phyloP scores from a whole-genome alignment of 2,888 invertebrate species.

The Phengaris arion region DNA sequence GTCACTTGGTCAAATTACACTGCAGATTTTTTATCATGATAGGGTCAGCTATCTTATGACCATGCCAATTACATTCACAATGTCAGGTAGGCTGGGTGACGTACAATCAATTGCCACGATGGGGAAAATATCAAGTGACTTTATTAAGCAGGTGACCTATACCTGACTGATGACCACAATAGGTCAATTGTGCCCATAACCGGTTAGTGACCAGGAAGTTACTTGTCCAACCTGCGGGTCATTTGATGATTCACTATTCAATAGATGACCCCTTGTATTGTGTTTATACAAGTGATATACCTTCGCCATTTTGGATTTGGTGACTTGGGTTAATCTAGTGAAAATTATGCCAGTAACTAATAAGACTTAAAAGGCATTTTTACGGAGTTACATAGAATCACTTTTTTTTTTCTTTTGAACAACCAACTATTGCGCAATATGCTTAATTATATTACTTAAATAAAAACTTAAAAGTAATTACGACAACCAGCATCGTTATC shows the following conservation, averaged over 20 bases:
- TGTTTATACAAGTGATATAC: slow-evolving; percentile 4
- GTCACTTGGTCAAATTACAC: no score
- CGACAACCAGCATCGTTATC: no score
- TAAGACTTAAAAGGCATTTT: background rate
- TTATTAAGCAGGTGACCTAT: background rate
- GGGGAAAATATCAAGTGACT: background rate
- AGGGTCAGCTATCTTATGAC: no score
- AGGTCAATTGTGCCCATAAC: background rate
- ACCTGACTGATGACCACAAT: slow-evolving; percentile 9
- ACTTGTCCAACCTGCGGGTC: background rate
- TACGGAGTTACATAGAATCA: no score
- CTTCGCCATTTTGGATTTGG: background rate
- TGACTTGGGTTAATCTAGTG: background rate
- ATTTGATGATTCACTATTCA: background rate
- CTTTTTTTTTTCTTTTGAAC: no score
- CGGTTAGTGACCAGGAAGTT: slow-evolving; percentile 7
- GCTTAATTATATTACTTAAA: no score
- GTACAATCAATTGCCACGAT: background rate
- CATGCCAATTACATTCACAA: background rate
- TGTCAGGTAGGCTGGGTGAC: background rate
- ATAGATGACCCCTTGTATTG: background rate
- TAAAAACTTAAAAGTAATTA: no score
- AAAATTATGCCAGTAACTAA: background rate
- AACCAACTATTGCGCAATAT: no score
- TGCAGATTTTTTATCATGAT: no score